Evolutionary conservation across 2,113 vertebrate species (phyloP), one percentile per base, ranked within the genome.

Genomic region (Octodon degus): DNA sequence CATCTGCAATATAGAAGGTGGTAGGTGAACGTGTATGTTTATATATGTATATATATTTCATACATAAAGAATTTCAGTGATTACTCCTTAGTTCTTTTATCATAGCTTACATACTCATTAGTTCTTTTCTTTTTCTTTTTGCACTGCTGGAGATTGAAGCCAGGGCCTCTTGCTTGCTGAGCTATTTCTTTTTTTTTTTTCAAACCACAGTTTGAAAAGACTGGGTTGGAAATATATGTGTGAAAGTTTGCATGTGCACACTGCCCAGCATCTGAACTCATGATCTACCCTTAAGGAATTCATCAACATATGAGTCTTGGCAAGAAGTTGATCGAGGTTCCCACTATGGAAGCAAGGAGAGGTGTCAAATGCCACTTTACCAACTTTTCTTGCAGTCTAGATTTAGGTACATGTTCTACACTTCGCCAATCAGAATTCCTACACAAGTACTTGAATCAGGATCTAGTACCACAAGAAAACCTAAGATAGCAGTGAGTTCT

Each of bases 201-300:
- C n/a, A n/a, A n/a, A n/a, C n/a, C n/a, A n/a, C n/a, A 27, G n/a
- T 94, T 89, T 63, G 40, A 84, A 34, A 40, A 77, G 25, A 43
- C 12, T 86, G 27, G 34, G 63, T 30, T 70, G 22, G 32, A 92
- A 62, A 79, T 9, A 17, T 30, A 47, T 14, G 60, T 77, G 19
- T 30, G 37, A 68, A 13, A 60, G 20, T 50, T 79, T 79, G 24
- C 16, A 40, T 77, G 47, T 80, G 47, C 55, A n/a, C 40, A 40
- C 80, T 77, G 32, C 40, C 50, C 50, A 91, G 50, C 60, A 68
- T 43, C 77, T 88, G 76, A 83, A 94, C 25, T 91, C 68, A 67
- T 74, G 60, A 82, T 91, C 53, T 84, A 34, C 7, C 22, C 30
- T 24, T 72, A 92, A 53, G 5, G 12, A 96, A 85, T 89, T 96